These are phyloP conservation scores for Oreortyx pictus DNA, from an alignment of 2,797 vertebrate species.

Conservation along the genomic window DNA sequence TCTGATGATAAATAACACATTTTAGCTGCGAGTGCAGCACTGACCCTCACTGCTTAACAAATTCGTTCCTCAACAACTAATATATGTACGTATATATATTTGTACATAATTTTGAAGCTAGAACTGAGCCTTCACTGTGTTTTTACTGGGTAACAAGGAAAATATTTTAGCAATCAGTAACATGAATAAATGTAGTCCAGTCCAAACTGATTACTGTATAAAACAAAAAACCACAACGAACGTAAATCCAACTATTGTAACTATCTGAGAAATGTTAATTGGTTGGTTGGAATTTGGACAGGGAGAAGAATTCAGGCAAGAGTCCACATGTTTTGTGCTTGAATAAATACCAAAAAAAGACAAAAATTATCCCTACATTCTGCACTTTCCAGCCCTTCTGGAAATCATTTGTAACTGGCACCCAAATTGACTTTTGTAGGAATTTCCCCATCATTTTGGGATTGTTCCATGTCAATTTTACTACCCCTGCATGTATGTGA, in stretches of 20 bases:
- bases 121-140: not conserved
- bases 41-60: conserved; percentile 7
- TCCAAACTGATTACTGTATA: not conserved
- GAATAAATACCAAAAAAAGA: conserved; percentile 53
- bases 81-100: not conserved
- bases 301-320: conserved; percentile 11
- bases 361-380: conserved; percentile 4
- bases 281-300: conserved; percentile 30
- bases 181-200: not conserved
- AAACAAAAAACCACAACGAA: not conserved
- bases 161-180: conserved; percentile 35
- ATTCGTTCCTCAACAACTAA: conserved; percentile 29
- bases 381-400: conserved; percentile 54
- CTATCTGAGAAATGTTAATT: conserved; percentile 63
- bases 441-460: conserved; percentile 54
- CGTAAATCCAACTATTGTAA: conserved; percentile 37
- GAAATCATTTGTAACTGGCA: conserved; percentile 66
- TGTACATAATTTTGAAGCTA: not conserved
- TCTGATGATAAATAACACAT: conserved; percentile 67
- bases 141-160: conserved; percentile 27
- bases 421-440: conserved; percentile 36
- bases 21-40: conserved; percentile 10
- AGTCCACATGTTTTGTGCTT: conserved; percentile 50
- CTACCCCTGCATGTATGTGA: not conserved
- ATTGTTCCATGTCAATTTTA: conserved; percentile 42